A percentile compares a stretch with the other conserved stretches of the same genome.
Evolutionary conservation across 2,888 invertebrate genomes (phyloP).

Genomic region (Tupiocoris notatus): DNA sequence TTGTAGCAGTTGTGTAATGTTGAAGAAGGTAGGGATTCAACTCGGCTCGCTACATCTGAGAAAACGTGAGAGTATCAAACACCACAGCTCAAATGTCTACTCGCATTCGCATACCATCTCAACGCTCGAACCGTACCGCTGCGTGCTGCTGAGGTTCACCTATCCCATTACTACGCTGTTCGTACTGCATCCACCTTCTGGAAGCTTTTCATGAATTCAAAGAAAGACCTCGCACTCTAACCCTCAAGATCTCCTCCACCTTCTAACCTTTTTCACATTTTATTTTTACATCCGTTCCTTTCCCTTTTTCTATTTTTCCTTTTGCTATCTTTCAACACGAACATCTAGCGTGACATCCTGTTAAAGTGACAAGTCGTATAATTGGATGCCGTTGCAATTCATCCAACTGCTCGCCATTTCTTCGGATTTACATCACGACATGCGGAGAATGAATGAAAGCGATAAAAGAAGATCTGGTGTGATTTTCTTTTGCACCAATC

Average conservation of each 20-base stretch:
- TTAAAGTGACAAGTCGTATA: neutral
- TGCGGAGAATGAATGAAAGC: no score
- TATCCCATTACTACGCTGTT: neutral
- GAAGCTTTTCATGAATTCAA: constrained; percentile 11
- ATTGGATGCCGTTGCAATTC: neutral
- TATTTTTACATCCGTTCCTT: neutral
- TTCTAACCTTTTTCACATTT: neutral
- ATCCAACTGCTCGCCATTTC: neutral
- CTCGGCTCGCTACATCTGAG: neutral
- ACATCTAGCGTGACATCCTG: neutral
- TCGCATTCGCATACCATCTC: constrained; percentile 1
- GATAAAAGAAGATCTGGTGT: no score
- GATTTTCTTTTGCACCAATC: no score
- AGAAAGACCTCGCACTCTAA: constrained; percentile 19
- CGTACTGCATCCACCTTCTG: neutral
- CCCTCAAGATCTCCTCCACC: constrained; percentile 10
- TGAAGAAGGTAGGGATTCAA: neutral
- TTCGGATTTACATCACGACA: neutral
- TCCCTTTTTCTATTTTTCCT: neutral
- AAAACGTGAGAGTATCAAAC: constrained; percentile 26
- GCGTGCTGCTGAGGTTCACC: neutral
- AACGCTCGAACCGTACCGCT: neutral
- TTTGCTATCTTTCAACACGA: no score
- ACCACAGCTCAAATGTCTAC: constrained; percentile 18
- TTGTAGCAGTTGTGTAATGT: neutral